These are phyloP conservation scores for Tigriopus japonicus DNA, from an alignment of 1,140 invertebrate genomes.

Conservation along the genomic window DNA sequence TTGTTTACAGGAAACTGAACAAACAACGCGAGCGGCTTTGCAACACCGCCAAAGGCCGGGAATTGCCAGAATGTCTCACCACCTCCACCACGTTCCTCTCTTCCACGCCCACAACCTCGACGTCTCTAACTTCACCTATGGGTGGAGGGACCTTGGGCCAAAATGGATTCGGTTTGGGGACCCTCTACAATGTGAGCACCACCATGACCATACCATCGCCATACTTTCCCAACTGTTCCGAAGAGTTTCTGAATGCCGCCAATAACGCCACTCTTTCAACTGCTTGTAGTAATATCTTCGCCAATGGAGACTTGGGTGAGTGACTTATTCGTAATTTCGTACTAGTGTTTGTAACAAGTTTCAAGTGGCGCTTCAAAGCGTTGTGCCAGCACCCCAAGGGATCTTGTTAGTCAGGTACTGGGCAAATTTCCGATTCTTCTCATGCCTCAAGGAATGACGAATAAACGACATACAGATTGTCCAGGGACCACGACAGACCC, in stretches of 20 bases:
- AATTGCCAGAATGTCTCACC: slow-evolving; percentile 35
- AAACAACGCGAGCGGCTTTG: slow-evolving; percentile 43
- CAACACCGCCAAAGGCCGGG: slow-evolving; percentile 34
- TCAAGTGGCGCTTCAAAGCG: too few species aligned
- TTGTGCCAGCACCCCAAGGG: too few species aligned
- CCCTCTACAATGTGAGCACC: slow-evolving; percentile 15
- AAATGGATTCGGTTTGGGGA: slow-evolving; percentile 17
- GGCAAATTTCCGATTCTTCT: too few species aligned
- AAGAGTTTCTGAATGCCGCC: neutral
- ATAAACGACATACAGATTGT: too few species aligned
- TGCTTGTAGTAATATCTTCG: too few species aligned
- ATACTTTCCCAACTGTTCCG: neutral
- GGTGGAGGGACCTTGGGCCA: slow-evolving; percentile 21
- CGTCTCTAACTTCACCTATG: slow-evolving; percentile 19
- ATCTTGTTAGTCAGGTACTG: too few species aligned
- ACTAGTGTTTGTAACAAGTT: too few species aligned
- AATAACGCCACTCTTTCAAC: too few species aligned
- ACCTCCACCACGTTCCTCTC: slow-evolving; percentile 17
- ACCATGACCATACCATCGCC: neutral
- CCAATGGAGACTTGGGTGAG: too few species aligned
- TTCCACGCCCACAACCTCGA: slow-evolving; percentile 9
- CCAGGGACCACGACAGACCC: too few species aligned
- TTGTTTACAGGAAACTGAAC: slow-evolving; percentile 37
- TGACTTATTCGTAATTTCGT: too few species aligned
- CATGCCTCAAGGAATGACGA: too few species aligned